Evolutionary conservation across 2,888 invertebrate species (phyloP).

Genomic region (Atherix ibis): DNA sequence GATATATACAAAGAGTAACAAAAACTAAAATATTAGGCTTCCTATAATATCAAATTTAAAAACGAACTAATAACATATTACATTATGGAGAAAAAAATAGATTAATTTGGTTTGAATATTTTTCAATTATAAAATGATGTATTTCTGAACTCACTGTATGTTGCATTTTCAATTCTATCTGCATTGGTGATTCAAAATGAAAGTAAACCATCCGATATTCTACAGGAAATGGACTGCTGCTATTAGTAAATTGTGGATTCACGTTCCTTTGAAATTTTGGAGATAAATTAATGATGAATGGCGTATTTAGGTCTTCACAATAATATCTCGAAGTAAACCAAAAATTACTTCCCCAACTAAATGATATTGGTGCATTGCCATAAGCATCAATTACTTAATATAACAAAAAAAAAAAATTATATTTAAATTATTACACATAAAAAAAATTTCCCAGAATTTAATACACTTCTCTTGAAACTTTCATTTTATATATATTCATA

Average conservation of each 20-base stretch:
- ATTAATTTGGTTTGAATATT: too few relatives aligned
- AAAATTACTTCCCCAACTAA: constrained; percentile 21
- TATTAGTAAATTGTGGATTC: constrained; percentile 14
- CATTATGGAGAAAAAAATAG: too few relatives aligned
- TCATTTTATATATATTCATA: too few relatives aligned
- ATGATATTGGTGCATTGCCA: constrained; percentile 16
- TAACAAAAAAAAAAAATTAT: constrained; percentile 2
- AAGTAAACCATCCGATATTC: constrained; percentile 20
- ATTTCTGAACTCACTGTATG: constrained; percentile 3
- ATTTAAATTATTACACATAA: background rate
- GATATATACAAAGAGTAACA: too few relatives aligned
- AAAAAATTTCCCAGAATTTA: too few relatives aligned
- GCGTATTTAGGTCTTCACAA: constrained; percentile 19
- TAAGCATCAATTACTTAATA: constrained; percentile 20
- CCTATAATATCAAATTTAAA: too few relatives aligned
- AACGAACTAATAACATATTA: too few relatives aligned
- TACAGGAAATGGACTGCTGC: constrained; percentile 18
- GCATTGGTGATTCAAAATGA: constrained; percentile 19
- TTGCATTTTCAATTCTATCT: constrained; percentile 19
- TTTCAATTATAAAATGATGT: too few relatives aligned
- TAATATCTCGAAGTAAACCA: constrained; percentile 20
- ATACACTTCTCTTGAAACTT: too few relatives aligned
- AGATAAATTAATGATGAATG: constrained; percentile 18
- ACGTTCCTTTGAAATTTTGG: constrained; percentile 8
- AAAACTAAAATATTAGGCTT: too few relatives aligned